Percentiles rank a stretch among this genome's conserved stretches.
These are phyloP conservation scores for Chalcis sispes DNA, from an alignment of 2,888 invertebrate species.

Conservation along the genomic window DNA sequence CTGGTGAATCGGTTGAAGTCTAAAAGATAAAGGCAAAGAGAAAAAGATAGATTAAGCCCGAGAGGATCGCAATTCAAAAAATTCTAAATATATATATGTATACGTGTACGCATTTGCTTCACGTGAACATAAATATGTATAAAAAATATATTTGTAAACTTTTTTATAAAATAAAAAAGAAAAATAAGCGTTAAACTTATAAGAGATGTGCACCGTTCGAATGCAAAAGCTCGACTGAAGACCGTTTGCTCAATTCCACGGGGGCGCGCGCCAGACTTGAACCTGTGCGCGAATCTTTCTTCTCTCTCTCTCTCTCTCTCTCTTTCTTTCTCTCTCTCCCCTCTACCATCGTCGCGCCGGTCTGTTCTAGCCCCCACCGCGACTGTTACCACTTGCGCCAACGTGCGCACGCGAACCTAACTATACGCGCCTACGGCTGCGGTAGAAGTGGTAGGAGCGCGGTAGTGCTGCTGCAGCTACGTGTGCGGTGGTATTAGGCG, in stretches of 20 bases:
- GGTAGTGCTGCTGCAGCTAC: no score
- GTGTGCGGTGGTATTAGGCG: no score
- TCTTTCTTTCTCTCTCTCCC: constrained; percentile 1
- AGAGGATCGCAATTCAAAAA: background rate
- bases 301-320: constrained; percentile 3
- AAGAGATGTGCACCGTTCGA: constrained; percentile 19
- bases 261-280: constrained; percentile 45
- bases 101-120: no score
- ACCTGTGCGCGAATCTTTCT: constrained; percentile 46
- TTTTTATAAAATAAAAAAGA: no score
- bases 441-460: background rate
- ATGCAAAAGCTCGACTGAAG: constrained; percentile 48
- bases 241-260: no score
- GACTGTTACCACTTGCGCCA: constrained; percentile 14
- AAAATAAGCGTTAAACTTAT: no score
- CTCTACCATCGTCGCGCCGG: constrained; percentile 36
- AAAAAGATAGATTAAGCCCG: background rate
- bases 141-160: no score
- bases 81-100: no score
- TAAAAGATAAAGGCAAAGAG: background rate
- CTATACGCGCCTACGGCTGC: background rate
- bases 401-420: constrained; percentile 21
- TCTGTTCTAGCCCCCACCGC: background rate
- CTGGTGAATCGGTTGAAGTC: no score
- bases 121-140: no score